A percentile compares a stretch with the other conserved stretches of the same genome.
phyloP scores from a whole-genome alignment of 2,113 vertebrate species.

The Microcebus jonahi region DNA sequence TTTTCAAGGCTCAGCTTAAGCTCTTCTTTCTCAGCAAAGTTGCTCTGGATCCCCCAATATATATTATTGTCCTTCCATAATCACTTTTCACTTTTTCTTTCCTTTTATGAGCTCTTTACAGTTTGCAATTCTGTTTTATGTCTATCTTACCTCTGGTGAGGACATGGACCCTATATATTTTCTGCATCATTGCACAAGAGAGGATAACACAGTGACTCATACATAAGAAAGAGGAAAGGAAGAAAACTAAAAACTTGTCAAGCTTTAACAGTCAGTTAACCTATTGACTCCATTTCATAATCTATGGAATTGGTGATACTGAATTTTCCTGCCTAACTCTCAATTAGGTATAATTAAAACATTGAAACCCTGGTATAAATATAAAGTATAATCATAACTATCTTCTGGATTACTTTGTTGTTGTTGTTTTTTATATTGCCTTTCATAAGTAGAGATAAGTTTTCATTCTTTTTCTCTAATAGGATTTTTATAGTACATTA shows the following conservation, averaged over 20 bases:
- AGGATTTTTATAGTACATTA: background rate
- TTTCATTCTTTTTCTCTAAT: background rate
- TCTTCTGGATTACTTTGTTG: background rate
- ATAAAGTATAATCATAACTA: background rate
- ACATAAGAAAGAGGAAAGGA: background rate
- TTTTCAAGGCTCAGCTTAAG: background rate
- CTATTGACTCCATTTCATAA: background rate
- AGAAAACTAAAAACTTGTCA: background rate
- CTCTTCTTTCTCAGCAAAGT: background rate
- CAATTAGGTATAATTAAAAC: background rate
- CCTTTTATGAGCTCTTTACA: background rate
- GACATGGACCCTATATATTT: background rate
- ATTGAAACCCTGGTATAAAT: background rate
- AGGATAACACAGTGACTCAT: background rate
- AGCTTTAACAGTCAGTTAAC: background rate
- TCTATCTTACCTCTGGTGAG: background rate
- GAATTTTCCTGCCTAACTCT: background rate
- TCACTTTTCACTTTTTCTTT: background rate
- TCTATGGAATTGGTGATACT: background rate
- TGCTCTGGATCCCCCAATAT: background rate
- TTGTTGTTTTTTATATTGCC: background rate
- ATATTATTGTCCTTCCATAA: background rate
- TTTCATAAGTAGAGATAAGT: background rate
- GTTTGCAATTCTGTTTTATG: background rate
- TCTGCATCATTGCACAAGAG: background rate